Evolutionary conservation across 2,797 vertebrate genomes (phyloP), one percentile per base, ranked within the genome.

Genomic region (Chelon auratus): DNA sequence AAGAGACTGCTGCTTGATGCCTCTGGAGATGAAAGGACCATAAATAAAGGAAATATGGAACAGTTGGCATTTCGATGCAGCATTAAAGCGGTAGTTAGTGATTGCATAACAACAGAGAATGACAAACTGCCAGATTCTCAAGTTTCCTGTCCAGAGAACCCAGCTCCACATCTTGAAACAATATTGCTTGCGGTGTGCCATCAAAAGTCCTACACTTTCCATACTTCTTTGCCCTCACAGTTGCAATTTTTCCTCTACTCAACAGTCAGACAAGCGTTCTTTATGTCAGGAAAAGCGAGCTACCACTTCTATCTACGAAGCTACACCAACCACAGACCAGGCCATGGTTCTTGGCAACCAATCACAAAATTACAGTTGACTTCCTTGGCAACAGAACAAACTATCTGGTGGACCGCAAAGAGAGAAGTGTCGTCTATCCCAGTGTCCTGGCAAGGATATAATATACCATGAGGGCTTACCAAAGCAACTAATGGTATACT

Each of bases 101-200:
- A 79, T 86, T 87, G 85, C 75, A 77, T 80, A 89, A 91, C 68
- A 81, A 82, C 78, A 83, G 70, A 52, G 75, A 80, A 91, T 75
- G 84, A 89, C 80, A 86, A 77, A 80, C 72, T 81, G 84, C 85
- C 83, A 90, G 71, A 85, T 84, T 85, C 67, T 80, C 76, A 81
- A 68, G 85, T 83, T 90, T 92, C 82, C 86, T 91, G 77, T 88
- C 61, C 69, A 79, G 69, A 80, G 80, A 79, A 76, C 78, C 68
- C 70, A 11, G 42, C 70, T 86, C 86, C 83, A 91, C 93, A 94
- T 94, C 88, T 93, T 93, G 87, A 91, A 91, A 93, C 83, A 72
- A 93, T 93, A 91, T 91, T 45, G 89, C 91, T 85, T 91, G 92
- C 15, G 91, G 93, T 91, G 74, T 68, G 78, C 92, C 91, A 83